A percentile compares a stretch with the other conserved stretches of the same genome.
phyloP scores from a whole-genome alignment of 2,113 vertebrate genomes.

The Lepus americanus region DNA sequence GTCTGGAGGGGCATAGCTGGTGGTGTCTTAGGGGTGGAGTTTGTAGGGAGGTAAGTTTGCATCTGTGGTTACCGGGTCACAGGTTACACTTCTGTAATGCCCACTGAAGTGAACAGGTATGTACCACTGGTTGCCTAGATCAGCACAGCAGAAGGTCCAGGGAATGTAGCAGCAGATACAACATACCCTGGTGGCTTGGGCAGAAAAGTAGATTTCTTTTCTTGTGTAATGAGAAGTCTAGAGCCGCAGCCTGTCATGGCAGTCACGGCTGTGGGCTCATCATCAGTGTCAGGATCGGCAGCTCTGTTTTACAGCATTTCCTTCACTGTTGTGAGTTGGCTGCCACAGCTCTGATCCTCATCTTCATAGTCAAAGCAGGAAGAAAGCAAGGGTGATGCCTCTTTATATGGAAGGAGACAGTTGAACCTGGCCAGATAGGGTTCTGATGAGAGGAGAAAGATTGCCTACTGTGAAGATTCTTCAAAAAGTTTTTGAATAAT shows the following conservation, averaged over 20 bases:
- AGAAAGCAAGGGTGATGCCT: background rate
- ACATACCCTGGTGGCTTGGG: background rate
- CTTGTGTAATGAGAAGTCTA: background rate
- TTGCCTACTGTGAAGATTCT: background rate
- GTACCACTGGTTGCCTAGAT: background rate
- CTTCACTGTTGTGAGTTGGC: background rate
- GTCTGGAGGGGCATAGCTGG: background rate
- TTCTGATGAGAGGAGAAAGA: conserved; percentile 4
- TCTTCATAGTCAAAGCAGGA: background rate
- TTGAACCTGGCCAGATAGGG: background rate
- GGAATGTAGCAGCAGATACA: background rate
- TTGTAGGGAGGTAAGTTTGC: background rate
- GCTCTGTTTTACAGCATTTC: background rate
- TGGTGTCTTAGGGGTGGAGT: background rate
- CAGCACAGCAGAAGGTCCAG: background rate
- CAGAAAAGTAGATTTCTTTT: background rate
- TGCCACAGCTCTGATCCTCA: background rate
- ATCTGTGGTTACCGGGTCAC: background rate
- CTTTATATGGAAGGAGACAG: background rate
- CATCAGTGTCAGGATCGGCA: background rate
- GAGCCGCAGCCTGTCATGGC: background rate
- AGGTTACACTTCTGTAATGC: background rate
- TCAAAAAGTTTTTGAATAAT: no score
- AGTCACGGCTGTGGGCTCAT: background rate
- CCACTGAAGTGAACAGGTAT: background rate